These are phyloP conservation scores for Nasua narica DNA, from an alignment of 2,797 vertebrate genomes.

Conservation along the genomic window DNA sequence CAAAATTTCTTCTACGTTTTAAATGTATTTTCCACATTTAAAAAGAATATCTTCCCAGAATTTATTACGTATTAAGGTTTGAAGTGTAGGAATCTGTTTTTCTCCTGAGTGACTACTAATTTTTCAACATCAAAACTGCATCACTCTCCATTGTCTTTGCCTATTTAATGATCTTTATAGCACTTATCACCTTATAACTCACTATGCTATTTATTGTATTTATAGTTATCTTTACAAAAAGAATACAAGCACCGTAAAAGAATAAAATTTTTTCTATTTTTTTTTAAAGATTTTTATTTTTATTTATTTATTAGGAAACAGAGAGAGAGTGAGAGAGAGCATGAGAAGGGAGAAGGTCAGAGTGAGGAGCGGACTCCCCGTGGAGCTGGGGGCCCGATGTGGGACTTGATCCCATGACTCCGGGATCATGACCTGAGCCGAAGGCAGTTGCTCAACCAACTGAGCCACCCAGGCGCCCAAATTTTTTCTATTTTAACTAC, in stretches of 20 bases:
- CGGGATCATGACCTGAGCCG: too few relatives aligned
- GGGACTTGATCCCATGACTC: too few relatives aligned
- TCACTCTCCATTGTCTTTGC: not conserved
- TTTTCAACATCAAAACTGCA: not conserved
- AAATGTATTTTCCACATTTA: not conserved
- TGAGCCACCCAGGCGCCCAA: too few relatives aligned
- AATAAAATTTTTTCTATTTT: not conserved
- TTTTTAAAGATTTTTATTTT: too few relatives aligned
- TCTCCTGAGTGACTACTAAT: not conserved
- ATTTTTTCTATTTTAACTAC: not conserved
- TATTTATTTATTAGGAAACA: too few relatives aligned
- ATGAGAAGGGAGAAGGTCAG: too few relatives aligned
- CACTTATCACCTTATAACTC: not conserved
- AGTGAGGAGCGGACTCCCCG: too few relatives aligned
- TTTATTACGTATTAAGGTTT: not conserved
- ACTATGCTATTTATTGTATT: not conserved
- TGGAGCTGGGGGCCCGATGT: too few relatives aligned
- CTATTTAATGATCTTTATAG: not conserved
- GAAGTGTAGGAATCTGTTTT: not conserved
- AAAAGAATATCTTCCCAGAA: not conserved
- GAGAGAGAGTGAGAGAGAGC: too few relatives aligned
- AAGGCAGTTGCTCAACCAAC: too few relatives aligned
- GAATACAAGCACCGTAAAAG: not conserved
- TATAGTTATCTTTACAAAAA: not conserved
- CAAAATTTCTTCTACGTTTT: not conserved